These are phyloP conservation scores for Heliconius hermathena DNA, from an alignment of 1,140 invertebrate species.

Conservation along the genomic window DNA sequence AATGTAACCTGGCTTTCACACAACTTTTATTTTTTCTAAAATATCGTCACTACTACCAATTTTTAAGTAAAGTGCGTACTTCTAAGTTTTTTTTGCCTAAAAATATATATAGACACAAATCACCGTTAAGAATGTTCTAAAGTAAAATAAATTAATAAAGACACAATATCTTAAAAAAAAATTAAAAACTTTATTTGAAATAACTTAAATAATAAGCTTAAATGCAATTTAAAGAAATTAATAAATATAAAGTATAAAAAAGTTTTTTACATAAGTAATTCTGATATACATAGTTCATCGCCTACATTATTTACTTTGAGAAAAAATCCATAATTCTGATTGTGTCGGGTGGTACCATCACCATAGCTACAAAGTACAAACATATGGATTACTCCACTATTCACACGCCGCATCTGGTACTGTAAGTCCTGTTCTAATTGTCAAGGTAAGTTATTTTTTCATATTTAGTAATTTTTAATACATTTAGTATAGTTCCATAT, in stretches of 20 bases:
- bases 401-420: not conserved
- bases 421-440: not conserved
- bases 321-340: conserved; percentile 22
- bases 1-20: not conserved
- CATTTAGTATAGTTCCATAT: not conserved
- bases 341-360: conserved; percentile 32
- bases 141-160: too few relatives aligned
- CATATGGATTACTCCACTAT: not conserved
- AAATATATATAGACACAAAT: too few relatives aligned
- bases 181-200: too few relatives aligned
- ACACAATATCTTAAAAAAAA: too few relatives aligned
- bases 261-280: not conserved
- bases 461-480: not conserved
- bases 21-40: not conserved
- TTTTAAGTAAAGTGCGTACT: too few relatives aligned
- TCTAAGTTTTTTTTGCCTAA: too few relatives aligned
- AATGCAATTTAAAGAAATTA: not conserved
- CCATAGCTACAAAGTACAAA: conserved; percentile 45
- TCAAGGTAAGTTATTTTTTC: not conserved
- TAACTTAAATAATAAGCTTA: too few relatives aligned
- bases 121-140: too few relatives aligned
- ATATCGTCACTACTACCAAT: too few relatives aligned
- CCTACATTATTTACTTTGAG: not conserved
- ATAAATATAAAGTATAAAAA: not conserved
- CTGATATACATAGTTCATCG: not conserved